Percentiles rank a stretch among this genome's conserved stretches.
Conservation (phyloP, 2,113 vertebrate genomes). For the Gambusia affinis region DNA sequence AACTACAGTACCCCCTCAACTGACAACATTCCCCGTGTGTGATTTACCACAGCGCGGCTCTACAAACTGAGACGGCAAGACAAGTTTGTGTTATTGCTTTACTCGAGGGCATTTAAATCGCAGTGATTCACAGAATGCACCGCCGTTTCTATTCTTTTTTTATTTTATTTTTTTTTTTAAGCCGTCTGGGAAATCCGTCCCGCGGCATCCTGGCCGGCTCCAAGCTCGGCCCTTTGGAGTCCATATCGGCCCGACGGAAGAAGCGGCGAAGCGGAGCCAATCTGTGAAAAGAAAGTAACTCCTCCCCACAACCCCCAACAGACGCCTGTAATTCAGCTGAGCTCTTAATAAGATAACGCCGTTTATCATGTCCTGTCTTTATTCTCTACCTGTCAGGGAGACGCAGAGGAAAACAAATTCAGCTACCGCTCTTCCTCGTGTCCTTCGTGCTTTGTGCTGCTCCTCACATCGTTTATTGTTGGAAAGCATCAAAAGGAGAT, state of each 20-base stretch:
- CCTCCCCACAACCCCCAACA: constrained; percentile 3
- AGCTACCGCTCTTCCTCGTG: neutral
- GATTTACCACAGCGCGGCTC: neutral
- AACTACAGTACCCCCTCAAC: neutral
- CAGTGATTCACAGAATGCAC: constrained; percentile 6
- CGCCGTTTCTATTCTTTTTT: neutral
- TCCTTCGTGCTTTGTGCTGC: neutral
- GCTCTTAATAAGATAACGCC: constrained; percentile 63
- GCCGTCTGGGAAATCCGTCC: constrained; percentile 23
- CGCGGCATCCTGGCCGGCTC: constrained; percentile 20
- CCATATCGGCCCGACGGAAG: constrained; percentile 36
- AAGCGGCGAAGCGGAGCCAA: constrained; percentile 49
- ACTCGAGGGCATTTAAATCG: constrained; percentile 8
- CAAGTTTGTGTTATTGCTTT: constrained; percentile 1
- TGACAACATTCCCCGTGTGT: neutral
- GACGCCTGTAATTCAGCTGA: constrained; percentile 55
- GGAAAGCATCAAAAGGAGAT: neutral
- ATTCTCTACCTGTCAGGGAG: constrained; percentile 17
- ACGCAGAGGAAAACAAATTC: constrained; percentile 16
- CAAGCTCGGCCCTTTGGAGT: constrained; percentile 6
- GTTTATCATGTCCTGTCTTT: constrained; percentile 33
- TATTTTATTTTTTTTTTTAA: constrained; percentile 14
- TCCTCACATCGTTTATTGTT: neutral
- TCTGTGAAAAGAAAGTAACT: constrained; percentile 52
- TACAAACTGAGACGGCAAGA: neutral